Percentiles rank a stretch among this genome's conserved stretches.
Conservation (phyloP, 2,797 vertebrate genomes). For the Percopsis omiscomaycus region DNA sequence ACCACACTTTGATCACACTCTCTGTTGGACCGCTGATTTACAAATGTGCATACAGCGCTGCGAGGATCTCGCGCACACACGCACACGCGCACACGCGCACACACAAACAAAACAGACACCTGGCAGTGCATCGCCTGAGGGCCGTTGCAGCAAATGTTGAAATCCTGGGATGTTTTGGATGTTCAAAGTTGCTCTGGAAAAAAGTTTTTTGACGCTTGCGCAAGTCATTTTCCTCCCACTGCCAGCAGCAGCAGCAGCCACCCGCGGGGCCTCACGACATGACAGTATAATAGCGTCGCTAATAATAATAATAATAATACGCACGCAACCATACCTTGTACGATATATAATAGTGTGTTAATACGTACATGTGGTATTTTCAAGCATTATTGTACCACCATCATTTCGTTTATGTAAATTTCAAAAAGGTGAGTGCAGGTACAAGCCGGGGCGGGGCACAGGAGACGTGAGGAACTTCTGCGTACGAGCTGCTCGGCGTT, state of each 20-base stretch:
- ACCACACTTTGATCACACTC: slow-evolving; percentile 57
- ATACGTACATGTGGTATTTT: too few species aligned
- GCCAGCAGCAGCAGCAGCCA: slow-evolving; percentile 9
- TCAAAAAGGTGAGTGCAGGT: too few species aligned
- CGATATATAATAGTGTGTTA: too few species aligned
- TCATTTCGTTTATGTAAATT: too few species aligned
- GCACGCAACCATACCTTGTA: neutral
- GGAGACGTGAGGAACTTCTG: too few species aligned
- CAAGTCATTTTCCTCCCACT: slow-evolving; percentile 18
- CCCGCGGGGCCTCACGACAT: neutral
- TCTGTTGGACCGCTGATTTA: slow-evolving; percentile 56
- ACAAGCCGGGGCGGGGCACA: too few species aligned
- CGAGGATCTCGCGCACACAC: slow-evolving; percentile 4
- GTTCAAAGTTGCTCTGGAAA: slow-evolving; percentile 43
- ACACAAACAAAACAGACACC: slow-evolving; percentile 36
- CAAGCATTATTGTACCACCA: too few species aligned
- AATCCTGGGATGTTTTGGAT: slow-evolving; percentile 55
- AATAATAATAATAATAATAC: neutral
- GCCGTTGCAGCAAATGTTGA: slow-evolving; percentile 51
- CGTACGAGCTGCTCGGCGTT: too few species aligned
- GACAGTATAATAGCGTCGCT: neutral
- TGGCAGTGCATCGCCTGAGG: slow-evolving; percentile 60
- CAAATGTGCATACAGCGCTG: slow-evolving; percentile 43
- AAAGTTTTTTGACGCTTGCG: slow-evolving; percentile 50
- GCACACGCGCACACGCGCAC: slow-evolving; percentile 19